Percentiles rank a stretch among this genome's conserved stretches.
phyloP scores from a whole-genome alignment of 2,113 vertebrate species.

The Athene cunicularia region DNA sequence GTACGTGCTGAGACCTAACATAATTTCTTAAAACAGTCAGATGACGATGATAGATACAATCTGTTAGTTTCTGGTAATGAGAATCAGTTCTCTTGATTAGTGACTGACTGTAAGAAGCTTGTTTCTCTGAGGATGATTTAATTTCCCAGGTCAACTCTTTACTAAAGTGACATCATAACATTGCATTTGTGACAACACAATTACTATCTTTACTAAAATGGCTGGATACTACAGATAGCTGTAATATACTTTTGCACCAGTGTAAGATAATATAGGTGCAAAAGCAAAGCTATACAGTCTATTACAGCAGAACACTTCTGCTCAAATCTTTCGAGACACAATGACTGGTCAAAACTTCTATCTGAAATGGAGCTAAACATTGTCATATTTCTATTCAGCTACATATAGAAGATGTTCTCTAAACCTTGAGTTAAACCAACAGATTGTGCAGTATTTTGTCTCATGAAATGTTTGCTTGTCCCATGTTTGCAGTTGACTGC shows the following conservation, averaged over 20 bases:
- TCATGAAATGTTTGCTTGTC: neutral
- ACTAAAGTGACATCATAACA: neutral
- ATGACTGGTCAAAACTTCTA: neutral
- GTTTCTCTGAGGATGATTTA: neutral
- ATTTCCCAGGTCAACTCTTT: neutral
- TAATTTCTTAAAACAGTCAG: neutral
- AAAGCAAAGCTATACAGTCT: neutral
- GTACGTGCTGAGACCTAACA: neutral
- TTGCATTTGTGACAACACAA: neutral
- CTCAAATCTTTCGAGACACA: neutral
- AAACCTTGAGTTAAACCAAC: neutral
- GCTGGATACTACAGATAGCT: fast-evolving
- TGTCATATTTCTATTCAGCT: neutral
- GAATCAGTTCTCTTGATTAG: neutral
- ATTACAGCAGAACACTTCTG: neutral
- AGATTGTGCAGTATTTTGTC: neutral
- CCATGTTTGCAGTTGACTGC: neutral
- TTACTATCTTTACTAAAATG: neutral
- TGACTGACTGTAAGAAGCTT: neutral
- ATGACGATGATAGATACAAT: neutral
- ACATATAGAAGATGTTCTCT: neutral
- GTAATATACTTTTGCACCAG: neutral
- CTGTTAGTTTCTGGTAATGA: neutral
- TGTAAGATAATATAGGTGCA: neutral
- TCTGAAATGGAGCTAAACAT: neutral